Percentiles rank a stretch among this genome's conserved stretches.
phyloP scores from a whole-genome alignment of 2,888 invertebrate species.

The Hoplodrina ambigua region DNA sequence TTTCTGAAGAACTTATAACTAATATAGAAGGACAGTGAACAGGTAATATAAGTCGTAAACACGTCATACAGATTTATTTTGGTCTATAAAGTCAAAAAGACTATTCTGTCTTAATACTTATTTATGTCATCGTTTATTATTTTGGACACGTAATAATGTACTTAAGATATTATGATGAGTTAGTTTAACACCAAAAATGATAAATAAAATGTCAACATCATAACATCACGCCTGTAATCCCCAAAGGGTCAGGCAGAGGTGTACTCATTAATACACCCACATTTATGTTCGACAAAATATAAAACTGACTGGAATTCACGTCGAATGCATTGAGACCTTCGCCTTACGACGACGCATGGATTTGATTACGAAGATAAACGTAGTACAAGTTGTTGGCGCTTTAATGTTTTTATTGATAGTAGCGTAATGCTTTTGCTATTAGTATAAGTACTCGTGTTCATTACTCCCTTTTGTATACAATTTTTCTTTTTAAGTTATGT shows the following conservation, averaged over 20 bases:
- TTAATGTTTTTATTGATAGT: neutral
- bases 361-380: slow-evolving; percentile 7
- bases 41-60: slow-evolving; percentile 47
- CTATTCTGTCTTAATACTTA: slow-evolving; percentile 40
- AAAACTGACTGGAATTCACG: no score
- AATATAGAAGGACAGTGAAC: slow-evolving; percentile 31
- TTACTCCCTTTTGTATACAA: no score
- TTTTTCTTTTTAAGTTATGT: no score
- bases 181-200: neutral
- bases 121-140: slow-evolving; percentile 32
- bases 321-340: neutral
- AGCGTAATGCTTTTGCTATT: neutral
- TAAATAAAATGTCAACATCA: no score
- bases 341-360: slow-evolving; percentile 6
- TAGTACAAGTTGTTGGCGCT: neutral
- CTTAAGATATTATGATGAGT: slow-evolving; percentile 1
- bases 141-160: neutral
- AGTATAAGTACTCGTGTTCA: no score
- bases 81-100: slow-evolving; percentile 32
- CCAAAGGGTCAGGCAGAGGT: no score
- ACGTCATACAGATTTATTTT: slow-evolving; percentile 49
- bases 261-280: no score
- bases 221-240: no score
- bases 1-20: slow-evolving; percentile 4
- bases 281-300: neutral